Evolutionary conservation across 2,888 invertebrate species (phyloP), one percentile per base, ranked within the genome.

Genomic region (Apocheima hispidaria): DNA sequence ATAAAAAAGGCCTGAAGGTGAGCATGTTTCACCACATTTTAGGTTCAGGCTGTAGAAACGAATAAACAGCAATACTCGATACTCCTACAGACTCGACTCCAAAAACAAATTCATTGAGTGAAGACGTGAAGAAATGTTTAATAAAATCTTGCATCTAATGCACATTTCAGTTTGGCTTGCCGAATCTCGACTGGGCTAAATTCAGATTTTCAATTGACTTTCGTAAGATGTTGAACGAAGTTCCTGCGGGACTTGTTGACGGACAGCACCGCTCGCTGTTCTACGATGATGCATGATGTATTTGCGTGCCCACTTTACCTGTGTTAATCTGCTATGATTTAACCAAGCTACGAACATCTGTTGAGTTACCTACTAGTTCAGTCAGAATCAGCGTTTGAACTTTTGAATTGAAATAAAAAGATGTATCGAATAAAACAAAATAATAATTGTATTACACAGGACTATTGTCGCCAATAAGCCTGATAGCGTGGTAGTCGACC

Each of bases 181-280:
- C 78, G 77, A 79, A 18, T 76, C 82, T 85, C 61, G 60, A 65
- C 68, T 61, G 62, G 85, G 80, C 85, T 86, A 87, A 86, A 88
- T 87, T 84, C 73, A 86, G 85, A 85, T 78, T 83, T 50, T 74
- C 82, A 86, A 88, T 87, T 86, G 84, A 87, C 85, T 87, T 84
- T 88, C 78, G 86, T 83, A 85, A 81, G 81, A 74, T 82, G 81
- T 82, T 86, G 82, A 85, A 86, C 85, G 82, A 82, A 85, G 78
- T 83, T 73, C 77, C 74, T 71, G 75, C 68, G 66, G 66, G 57
- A 73, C 72, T 70, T 75, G 75, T 70, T 75, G 74, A 79, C 64
- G 60, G 69, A 66, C 63, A 63, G 63, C 43, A 44, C 58, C 28
- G 52, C 48, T 56, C 60, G 51, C 60, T 67, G 62, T 62, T 64